Evolutionary conservation across 2,113 vertebrate species (phyloP).

Genomic region (Oreochromis spilurus): DNA sequence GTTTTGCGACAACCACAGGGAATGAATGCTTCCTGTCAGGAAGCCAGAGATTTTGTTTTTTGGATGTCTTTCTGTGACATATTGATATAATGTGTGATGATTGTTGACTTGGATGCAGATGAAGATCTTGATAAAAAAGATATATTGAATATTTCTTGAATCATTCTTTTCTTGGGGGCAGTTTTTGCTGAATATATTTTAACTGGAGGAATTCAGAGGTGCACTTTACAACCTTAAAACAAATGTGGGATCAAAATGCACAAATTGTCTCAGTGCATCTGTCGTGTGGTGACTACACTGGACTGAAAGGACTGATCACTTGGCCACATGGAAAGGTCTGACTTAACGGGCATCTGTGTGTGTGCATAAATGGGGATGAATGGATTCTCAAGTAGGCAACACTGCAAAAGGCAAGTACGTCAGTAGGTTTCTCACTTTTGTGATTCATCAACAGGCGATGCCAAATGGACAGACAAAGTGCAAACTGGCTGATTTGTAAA

Average conservation of each 20-base stretch:
- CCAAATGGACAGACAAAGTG: conserved; percentile 39
- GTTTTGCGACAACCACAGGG: conserved; percentile 43
- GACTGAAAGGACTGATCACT: not conserved
- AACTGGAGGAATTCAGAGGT: not conserved
- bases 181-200: not conserved
- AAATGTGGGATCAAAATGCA: not conserved
- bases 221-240: not conserved
- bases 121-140: conserved; percentile 59
- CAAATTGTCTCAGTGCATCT: conserved; percentile 6
- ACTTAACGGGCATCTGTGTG: conserved; percentile 26
- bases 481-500: conserved; percentile 39
- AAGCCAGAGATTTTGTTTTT: conserved; percentile 46
- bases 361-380: conserved; percentile 30
- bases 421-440: conserved; percentile 40
- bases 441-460: conserved; percentile 37
- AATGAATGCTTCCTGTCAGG: conserved; percentile 57
- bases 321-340: not conserved
- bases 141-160: conserved; percentile 43
- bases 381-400: conserved; percentile 41
- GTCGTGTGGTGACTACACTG: not conserved
- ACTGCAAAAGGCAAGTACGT: conserved; percentile 60
- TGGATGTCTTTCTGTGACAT: conserved; percentile 69
- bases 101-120: conserved; percentile 48
- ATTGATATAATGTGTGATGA: conserved; percentile 52
- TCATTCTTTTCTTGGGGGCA: conserved; percentile 19